These are phyloP conservation scores for Scolanthus callimorphus DNA, from an alignment of 92 coral and sea anemone genomes.

Conservation along the genomic window DNA sequence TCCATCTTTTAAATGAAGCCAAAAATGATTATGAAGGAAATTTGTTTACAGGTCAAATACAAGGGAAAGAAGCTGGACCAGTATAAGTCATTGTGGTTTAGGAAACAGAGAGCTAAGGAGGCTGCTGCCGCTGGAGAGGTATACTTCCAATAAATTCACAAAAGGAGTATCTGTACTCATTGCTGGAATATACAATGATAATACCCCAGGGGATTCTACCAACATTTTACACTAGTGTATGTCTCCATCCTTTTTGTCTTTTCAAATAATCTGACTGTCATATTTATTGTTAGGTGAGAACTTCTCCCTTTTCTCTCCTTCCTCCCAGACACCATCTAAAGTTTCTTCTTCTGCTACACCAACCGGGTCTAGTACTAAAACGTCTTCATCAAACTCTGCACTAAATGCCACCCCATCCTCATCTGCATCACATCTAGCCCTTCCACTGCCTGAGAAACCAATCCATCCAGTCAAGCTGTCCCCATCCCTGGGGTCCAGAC, in stretches of 20 bases:
- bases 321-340: too few species aligned
- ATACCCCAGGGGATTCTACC: not conserved
- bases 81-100: slow-evolving; percentile 94
- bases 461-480: slow-evolving; percentile 5
- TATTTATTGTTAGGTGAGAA: too few species aligned
- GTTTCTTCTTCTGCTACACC: not conserved
- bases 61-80: slow-evolving; percentile 92
- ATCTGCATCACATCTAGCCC: slow-evolving; percentile 4
- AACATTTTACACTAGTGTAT: too few species aligned
- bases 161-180: not conserved
- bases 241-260: too few species aligned
- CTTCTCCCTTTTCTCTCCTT: too few species aligned
- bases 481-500: not conserved
- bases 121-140: slow-evolving; percentile 2
- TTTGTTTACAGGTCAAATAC: slow-evolving; percentile 75
- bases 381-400: not conserved
- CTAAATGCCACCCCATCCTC: not conserved
- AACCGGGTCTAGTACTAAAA: not conserved
- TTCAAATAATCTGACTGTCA: too few species aligned
- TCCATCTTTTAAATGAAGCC: too few species aligned
- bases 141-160: too few species aligned
- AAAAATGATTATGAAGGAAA: too few species aligned
- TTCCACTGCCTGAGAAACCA: not conserved
- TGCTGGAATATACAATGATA: not conserved
- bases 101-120: slow-evolving; percentile 70